phyloP scores from a whole-genome alignment of 2,113 vertebrate genomes.

The Scophthalmus maximus region DNA sequence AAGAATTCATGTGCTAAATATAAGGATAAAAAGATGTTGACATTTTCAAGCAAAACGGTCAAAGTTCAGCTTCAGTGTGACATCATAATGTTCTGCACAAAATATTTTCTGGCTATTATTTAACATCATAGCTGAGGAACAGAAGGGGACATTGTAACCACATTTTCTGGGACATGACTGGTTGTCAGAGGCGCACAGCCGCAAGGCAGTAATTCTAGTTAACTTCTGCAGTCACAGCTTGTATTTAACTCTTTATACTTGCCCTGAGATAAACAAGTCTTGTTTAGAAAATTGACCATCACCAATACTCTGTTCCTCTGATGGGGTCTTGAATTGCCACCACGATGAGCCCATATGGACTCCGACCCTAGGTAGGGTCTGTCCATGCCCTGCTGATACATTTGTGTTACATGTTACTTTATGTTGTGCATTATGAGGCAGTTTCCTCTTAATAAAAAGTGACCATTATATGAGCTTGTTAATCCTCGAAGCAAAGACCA shows the following conservation, averaged over 20 bases:
- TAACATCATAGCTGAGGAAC: no score
- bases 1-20: background rate
- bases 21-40: background rate
- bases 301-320: background rate
- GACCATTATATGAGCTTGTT: slow-evolving; percentile 51
- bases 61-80: no score
- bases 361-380: background rate
- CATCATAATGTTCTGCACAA: no score
- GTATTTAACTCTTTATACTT: no score
- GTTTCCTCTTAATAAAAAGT: slow-evolving; percentile 50
- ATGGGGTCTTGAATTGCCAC: background rate
- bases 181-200: background rate
- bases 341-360: background rate
- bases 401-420: slow-evolving; percentile 14
- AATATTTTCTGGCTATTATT: no score
- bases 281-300: no score
- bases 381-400: background rate
- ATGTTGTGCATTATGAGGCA: slow-evolving; percentile 31
- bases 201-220: background rate
- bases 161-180: background rate
- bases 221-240: background rate
- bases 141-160: no score
- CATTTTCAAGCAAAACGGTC: no score
- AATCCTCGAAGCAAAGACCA: slow-evolving; percentile 22
- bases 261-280: background rate